Percentiles rank a stretch among this genome's conserved stretches.
phyloP scores from a whole-genome alignment of 1,140 invertebrate species.

The Zaprionus davidi region DNA sequence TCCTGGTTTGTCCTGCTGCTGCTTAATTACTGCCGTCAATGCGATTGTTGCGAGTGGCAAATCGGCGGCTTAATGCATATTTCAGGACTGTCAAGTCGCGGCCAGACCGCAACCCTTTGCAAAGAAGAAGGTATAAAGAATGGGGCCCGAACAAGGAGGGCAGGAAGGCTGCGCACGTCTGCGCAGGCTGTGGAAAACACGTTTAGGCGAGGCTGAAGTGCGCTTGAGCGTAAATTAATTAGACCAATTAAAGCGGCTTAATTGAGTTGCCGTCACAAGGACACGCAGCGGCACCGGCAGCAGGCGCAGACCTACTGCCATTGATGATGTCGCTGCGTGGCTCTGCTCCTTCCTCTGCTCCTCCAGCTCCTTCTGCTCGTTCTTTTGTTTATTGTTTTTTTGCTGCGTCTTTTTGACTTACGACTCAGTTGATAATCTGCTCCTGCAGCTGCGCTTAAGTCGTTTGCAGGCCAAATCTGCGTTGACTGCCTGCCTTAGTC shows the following conservation, averaged over 20 bases:
- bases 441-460: constrained; percentile 58
- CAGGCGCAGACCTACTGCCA: constrained; percentile 50
- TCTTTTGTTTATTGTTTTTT: constrained; percentile 9
- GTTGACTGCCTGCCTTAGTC: not conserved
- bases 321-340: constrained; percentile 48
- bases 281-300: constrained; percentile 48
- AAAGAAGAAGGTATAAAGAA: not conserved
- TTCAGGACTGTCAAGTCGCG: constrained; percentile 51
- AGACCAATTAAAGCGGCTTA: constrained; percentile 83
- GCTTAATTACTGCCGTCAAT: constrained; percentile 64
- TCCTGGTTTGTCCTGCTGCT: constrained; percentile 26
- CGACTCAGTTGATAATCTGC: constrained; percentile 56
- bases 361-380: constrained; percentile 1
- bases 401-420: constrained; percentile 32
- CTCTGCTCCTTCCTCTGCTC: constrained; percentile 28
- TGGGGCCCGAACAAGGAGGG: not conserved
- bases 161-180: constrained; percentile 14
- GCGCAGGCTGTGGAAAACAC: constrained; percentile 64
- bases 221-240: constrained; percentile 84
- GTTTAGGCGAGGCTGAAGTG: constrained; percentile 78
- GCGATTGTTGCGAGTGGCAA: constrained; percentile 60
- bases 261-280: constrained; percentile 80
- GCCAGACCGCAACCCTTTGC: constrained; percentile 56
- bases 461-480: constrained; percentile 59
- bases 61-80: constrained; percentile 77